Percentiles rank a stretch among this genome's conserved stretches.
Evolutionary conservation across 64 coral and sea anemone species (phyloP).

Genomic region (Montipora sp.): DNA sequence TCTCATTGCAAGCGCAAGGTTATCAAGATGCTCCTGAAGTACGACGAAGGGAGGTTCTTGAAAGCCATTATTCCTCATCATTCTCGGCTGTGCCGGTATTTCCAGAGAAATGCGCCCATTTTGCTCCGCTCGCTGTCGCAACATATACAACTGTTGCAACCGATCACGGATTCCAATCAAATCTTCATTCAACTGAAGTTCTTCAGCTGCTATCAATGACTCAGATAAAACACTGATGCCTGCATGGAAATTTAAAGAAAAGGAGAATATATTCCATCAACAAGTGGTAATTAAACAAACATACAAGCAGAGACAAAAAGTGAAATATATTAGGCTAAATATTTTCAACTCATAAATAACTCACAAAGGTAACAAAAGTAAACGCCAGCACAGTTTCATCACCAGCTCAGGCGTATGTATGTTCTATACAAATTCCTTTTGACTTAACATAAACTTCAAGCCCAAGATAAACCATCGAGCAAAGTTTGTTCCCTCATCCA

Average conservation of each 20-base stretch:
- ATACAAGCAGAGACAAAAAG: too few relatives aligned
- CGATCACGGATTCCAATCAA: slow-evolving; percentile 12
- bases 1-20: slow-evolving; percentile 1
- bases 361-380: too few relatives aligned
- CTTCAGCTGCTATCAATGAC: neutral
- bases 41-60: slow-evolving; percentile 5
- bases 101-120: neutral
- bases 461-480: too few relatives aligned
- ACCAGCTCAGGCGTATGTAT: too few relatives aligned
- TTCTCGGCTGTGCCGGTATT: neutral
- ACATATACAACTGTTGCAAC: neutral
- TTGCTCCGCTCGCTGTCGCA: neutral
- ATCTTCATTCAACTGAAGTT: slow-evolving; percentile 25
- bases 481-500: too few relatives aligned
- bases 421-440: too few relatives aligned
- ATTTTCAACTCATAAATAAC: too few relatives aligned
- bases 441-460: too few relatives aligned
- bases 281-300: too few relatives aligned
- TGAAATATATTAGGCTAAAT: too few relatives aligned
- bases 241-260: neutral
- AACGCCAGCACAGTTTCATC: too few relatives aligned
- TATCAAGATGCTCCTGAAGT: neutral
- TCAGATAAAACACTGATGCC: neutral
- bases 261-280: neutral
- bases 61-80: neutral